Evolutionary conservation across 2,888 invertebrate species (phyloP), one percentile per base, ranked within the genome.

Genomic region (Xanthia icteritia): DNA sequence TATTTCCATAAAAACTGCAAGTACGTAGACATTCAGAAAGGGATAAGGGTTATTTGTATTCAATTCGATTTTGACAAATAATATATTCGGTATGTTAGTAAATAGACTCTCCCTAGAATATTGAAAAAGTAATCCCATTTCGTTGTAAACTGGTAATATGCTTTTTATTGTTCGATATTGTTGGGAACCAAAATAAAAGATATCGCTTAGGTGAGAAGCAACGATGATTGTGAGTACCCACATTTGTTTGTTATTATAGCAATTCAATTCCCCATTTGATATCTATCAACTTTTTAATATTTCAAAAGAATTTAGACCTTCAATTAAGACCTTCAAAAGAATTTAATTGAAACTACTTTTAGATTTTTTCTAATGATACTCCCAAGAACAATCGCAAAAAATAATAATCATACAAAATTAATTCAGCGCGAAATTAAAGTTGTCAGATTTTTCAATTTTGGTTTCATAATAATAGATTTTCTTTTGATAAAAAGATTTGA

Each of bases 21-120:
- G 72, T 61, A 84, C 56, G 42, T 68, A 58, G 5, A 42, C 17
- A 60, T 60, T 79, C n/a, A 27, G 70, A 72, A 85, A 76, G 48
- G 82, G 85, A 73, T 72, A 39, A 64, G 64, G 71, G 64, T 65
- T 84, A 80, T 85, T 85, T 85, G 73, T 85, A 85, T 80, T 82
- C 85, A 78, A 80, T 85, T 77, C n/a, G 15, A 76, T 76, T 77
- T 85, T 79, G 79, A 78, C 68, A 72, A 79, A 76, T 82, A 77
- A 71, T 77, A 79, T 78, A 73, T 75, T 74, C 64, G 27, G 31
- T 66, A 72, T 67, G 76, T 54, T 73, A 39, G 45, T 66, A 69
- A 69, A 81, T 60, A 67, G 15, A 67, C 31, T 67, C 54, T 60
- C 27, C n/a, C 0, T 56, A 23, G 45, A 31, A 54, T 69, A 82